Base-by-base conservation (phyloP, 2,797 vertebrate genomes). In the Oryzias dopingdopingensis region DNA sequence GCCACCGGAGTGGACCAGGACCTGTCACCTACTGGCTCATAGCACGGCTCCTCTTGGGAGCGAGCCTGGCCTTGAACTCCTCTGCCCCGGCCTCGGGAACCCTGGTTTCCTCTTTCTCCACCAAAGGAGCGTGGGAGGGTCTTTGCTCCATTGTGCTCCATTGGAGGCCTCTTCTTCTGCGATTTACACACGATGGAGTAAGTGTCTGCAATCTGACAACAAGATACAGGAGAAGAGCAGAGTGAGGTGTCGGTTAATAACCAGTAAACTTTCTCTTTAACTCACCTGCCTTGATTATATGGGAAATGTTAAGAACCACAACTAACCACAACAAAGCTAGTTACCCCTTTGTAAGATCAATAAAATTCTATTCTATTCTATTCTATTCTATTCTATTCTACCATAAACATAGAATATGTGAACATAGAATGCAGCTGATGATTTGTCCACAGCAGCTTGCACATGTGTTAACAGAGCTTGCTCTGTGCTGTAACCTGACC, bases 111-210 rank as follows among this genome's bases (percentile, higher is more conserved):
- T 45, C 72, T 86, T 12, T 82, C 72, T n/a, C 75, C 73, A 1
- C 86, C 88, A 5, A 86, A 89, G 29, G 82, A 85, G 53, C 86
- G 87, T 1, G 87, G 88, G 41, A 84, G 88, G 78, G 82, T 89
- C 75, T 88, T 83, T 26, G 85, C 65, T 48, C 78, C 81, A 6
- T 79, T 89, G 76, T 81, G 80, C 58, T 92, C 89, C 74, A 86
- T 76, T 15, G 80, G 70, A 42, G 83, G 81, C 52, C 89, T 92
- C 76, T 91, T 93, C 81, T 91, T 93, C 67, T 85, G 83, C 48
- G 76, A 78, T 85, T 93, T 93, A 71, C 90, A 93, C 61, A 93
- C 89, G 0, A 92, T 91, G 57, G 92, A 93, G 84, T 93, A 93
- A 68, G 91, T 93, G 61, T 92, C 91, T 67, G 91, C 88, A 70